Evolutionary conservation across 2,797 vertebrate genomes (phyloP).

Genomic region (Neomorphus geoffroyi): DNA sequence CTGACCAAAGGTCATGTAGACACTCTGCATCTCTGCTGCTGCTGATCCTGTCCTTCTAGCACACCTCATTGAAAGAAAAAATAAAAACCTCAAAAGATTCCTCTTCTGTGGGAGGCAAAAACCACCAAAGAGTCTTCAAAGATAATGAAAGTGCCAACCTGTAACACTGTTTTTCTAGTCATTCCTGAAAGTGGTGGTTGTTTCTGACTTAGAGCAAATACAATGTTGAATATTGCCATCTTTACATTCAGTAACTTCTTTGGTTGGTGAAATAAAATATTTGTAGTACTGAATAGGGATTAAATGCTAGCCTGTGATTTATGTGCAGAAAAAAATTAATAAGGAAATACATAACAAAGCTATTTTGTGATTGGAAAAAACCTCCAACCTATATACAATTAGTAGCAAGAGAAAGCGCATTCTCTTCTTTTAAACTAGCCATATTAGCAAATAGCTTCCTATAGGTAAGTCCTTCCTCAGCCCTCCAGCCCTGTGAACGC

Average conservation of each 20-base stretch:
- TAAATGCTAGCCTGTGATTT: not conserved
- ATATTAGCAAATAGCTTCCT: fast-evolving
- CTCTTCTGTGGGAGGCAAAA: not conserved
- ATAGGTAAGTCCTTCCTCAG: not conserved
- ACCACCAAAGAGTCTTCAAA: not conserved
- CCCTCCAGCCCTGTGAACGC: not conserved
- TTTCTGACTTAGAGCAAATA: not conserved
- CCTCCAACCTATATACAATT: not conserved
- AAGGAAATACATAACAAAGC: not conserved
- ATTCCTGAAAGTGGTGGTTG: not conserved
- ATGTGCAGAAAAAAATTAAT: not conserved
- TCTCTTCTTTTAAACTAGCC: not conserved
- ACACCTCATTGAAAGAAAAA: not conserved
- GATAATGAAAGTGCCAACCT: not conserved
- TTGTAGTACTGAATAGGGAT: not conserved
- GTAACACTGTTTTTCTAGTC: not conserved
- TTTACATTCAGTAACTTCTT: not conserved
- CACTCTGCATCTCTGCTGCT: not conserved
- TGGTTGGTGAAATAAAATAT: not conserved
- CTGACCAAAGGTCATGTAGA: not conserved
- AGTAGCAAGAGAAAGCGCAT: not conserved
- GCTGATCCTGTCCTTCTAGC: not conserved
- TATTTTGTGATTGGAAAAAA: not conserved
- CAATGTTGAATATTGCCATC: not conserved
- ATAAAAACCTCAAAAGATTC: not conserved